A percentile compares a stretch with the other conserved stretches of the same genome.
phyloP scores from a whole-genome alignment of 2,888 invertebrate species.

The Tachina grossa region DNA sequence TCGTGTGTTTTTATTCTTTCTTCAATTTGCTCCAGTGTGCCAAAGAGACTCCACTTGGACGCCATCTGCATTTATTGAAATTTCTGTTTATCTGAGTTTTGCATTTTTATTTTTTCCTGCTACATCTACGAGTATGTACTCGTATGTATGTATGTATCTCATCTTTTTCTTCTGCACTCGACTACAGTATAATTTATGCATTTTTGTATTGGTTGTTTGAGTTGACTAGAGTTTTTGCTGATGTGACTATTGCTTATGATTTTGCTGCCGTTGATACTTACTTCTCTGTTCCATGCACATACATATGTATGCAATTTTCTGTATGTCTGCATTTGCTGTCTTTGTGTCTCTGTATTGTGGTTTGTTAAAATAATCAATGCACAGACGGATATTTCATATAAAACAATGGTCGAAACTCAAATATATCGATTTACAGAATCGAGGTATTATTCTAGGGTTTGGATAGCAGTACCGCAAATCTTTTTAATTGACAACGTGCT shows the following conservation, averaged over 20 bases:
- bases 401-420: no score
- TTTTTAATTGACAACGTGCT: no score
- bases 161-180: slow-evolving; percentile 31
- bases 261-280: slow-evolving; percentile 25
- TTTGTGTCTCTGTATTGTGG: slow-evolving; percentile 44
- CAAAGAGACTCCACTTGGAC: slow-evolving; percentile 66
- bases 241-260: slow-evolving; percentile 11
- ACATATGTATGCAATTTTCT: slow-evolving; percentile 67
- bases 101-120: slow-evolving; percentile 64
- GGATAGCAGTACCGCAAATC: no score
- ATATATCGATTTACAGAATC: no score
- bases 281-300: slow-evolving; percentile 39
- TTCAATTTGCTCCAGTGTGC: slow-evolving; percentile 31
- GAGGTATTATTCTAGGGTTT: no score
- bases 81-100: slow-evolving; percentile 67
- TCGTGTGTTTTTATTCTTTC: slow-evolving; percentile 22
- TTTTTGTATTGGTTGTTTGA: slow-evolving; percentile 66
- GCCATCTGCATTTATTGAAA: slow-evolving; percentile 72
- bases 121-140: no score
- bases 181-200: slow-evolving; percentile 66
- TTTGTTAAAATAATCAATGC: slow-evolving; percentile 67
- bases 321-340: slow-evolving; percentile 45
- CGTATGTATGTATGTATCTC: not conserved
- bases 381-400: not conserved
- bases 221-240: slow-evolving; percentile 34